Conservation (phyloP, 2,113 vertebrate genomes). For the Malaclemys terrapin region DNA sequence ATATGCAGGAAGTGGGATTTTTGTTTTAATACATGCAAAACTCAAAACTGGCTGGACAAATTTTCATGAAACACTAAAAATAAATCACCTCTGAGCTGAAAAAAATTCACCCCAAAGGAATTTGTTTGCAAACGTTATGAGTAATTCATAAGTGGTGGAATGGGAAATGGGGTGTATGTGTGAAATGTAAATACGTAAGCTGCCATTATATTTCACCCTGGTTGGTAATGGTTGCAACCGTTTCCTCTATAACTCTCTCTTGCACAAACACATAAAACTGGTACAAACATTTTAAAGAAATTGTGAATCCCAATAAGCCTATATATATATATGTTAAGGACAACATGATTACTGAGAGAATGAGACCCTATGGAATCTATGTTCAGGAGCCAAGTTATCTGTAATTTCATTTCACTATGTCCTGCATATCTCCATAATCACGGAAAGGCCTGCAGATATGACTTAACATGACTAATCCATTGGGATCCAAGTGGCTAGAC, state of each 20-base stretch:
- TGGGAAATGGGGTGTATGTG: not conserved
- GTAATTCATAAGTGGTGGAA: not conserved
- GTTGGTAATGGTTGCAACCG: not conserved
- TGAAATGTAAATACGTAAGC: not conserved
- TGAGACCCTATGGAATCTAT: not conserved
- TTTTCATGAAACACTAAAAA: not conserved
- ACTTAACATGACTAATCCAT: not conserved
- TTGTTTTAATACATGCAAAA: not conserved
- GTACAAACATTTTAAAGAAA: not conserved
- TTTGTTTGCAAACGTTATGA: not conserved
- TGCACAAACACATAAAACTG: not conserved
- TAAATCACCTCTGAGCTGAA: not conserved
- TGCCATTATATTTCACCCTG: not conserved
- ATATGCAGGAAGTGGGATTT: not conserved
- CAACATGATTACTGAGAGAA: not conserved
- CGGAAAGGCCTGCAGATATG: not conserved
- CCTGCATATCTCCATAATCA: not conserved
- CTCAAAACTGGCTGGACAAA: not conserved
- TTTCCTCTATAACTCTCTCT: not conserved
- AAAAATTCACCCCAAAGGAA: not conserved
- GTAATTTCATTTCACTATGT: not conserved
- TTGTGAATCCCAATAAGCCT: no score
- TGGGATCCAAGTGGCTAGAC: not conserved
- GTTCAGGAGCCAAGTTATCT: not conserved
- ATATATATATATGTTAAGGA: not conserved